phyloP scores from a whole-genome alignment of 2,113 vertebrate genomes.

The Saimiri boliviensis region DNA sequence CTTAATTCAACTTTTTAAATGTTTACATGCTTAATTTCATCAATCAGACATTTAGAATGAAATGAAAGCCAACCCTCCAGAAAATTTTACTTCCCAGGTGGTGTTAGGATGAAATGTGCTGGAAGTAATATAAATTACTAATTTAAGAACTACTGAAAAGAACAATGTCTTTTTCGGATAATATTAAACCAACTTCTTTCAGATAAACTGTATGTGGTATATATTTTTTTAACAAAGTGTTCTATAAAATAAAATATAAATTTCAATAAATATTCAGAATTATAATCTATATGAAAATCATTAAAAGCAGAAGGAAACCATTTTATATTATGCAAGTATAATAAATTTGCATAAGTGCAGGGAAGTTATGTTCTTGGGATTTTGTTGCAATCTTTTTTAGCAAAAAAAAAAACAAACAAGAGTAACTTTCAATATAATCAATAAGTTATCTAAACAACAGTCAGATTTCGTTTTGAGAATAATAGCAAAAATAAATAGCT shows the following conservation, averaged over 20 bases:
- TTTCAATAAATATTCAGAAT: neutral
- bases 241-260: neutral
- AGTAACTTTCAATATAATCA: neutral
- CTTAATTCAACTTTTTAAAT: slow-evolving; percentile 69
- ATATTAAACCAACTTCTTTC: neutral
- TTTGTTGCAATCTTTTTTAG: neutral
- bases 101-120: slow-evolving; percentile 47
- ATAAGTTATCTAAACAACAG: neutral
- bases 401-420: neutral
- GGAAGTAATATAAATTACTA: slow-evolving; percentile 58
- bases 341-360: neutral
- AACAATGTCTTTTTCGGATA: slow-evolving; percentile 21
- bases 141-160: neutral
- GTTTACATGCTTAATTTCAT: slow-evolving; percentile 75
- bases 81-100: slow-evolving; percentile 65
- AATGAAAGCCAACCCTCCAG: slow-evolving; percentile 60
- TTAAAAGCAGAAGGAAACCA: neutral
- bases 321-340: neutral
- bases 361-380: neutral
- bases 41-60: slow-evolving; percentile 58
- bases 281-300: neutral
- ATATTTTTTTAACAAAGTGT: neutral
- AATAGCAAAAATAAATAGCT: neutral
- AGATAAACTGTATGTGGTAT: neutral
- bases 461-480: slow-evolving; percentile 9